Percentiles rank a stretch among this genome's conserved stretches.
These are phyloP conservation scores for Scarus forsteni DNA, from an alignment of 2,797 vertebrate species.

Conservation along the genomic window DNA sequence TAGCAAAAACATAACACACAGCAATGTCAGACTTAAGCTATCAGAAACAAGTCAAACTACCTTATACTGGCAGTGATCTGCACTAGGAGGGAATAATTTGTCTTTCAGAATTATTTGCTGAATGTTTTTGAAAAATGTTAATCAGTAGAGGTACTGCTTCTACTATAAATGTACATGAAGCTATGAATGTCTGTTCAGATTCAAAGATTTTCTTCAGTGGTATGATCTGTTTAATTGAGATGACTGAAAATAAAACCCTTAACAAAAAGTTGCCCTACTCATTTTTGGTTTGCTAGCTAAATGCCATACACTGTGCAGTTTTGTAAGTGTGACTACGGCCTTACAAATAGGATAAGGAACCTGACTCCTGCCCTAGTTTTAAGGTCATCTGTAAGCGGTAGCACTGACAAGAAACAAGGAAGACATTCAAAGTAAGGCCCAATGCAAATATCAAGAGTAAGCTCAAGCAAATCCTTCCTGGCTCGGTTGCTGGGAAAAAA, in stretches of 20 bases:
- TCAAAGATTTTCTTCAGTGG: neutral
- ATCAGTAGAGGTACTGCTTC: no score
- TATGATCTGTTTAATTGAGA: neutral
- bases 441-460: constrained; percentile 26
- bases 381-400: constrained; percentile 3
- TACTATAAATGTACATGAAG: no score
- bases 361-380: constrained; percentile 27
- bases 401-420: constrained; percentile 11
- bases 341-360: constrained; percentile 34
- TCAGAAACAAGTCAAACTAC: no score
- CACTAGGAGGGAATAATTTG: no score
- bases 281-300: constrained; percentile 9
- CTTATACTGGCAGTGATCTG: no score
- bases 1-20: no score
- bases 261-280: neutral
- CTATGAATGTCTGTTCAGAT: no score
- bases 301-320: neutral
- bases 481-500: constrained; percentile 16
- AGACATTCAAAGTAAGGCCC: constrained; percentile 14
- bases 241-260: neutral
- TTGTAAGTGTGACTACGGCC: constrained; percentile 18
- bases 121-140: no score
- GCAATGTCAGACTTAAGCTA: no score
- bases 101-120: no score
- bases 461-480: constrained; percentile 23